phyloP scores from a whole-genome alignment of 2,113 vertebrate genomes.

The Cavia porcellus region DNA sequence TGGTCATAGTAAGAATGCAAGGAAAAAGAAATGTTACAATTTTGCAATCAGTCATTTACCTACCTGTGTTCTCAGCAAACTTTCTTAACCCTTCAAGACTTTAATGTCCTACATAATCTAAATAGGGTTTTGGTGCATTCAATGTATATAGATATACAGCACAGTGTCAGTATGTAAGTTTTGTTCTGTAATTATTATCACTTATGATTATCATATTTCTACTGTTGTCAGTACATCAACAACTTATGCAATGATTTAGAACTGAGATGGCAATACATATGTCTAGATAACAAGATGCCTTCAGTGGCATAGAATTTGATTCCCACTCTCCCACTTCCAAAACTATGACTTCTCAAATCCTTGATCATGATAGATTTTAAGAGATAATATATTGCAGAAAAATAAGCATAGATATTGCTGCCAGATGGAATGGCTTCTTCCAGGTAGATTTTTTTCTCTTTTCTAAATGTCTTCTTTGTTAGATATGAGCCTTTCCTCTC shows the following conservation, averaged over 20 bases:
- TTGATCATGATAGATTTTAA: neutral
- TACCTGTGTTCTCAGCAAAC: neutral
- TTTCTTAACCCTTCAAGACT: neutral
- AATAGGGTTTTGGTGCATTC: neutral
- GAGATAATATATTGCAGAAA: neutral
- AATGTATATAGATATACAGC: neutral
- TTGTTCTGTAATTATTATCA: neutral
- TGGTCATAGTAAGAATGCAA: neutral
- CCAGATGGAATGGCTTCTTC: neutral
- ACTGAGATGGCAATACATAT: neutral
- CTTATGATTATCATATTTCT: neutral
- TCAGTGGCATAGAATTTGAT: neutral
- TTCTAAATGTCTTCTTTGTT: neutral
- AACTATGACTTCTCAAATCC: neutral
- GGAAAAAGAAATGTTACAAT: neutral
- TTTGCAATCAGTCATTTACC: neutral
- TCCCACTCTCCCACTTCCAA: neutral
- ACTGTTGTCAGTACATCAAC: neutral
- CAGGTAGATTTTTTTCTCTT: neutral
- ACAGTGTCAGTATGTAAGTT: neutral
- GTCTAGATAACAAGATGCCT: neutral
- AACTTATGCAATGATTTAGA: constrained; percentile 6
- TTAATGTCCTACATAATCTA: neutral
- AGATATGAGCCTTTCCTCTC: neutral
- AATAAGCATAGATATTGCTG: neutral